These are phyloP conservation scores for Myotis brandtii DNA, from an alignment of 2,113 vertebrate species.

Conservation along the genomic window DNA sequence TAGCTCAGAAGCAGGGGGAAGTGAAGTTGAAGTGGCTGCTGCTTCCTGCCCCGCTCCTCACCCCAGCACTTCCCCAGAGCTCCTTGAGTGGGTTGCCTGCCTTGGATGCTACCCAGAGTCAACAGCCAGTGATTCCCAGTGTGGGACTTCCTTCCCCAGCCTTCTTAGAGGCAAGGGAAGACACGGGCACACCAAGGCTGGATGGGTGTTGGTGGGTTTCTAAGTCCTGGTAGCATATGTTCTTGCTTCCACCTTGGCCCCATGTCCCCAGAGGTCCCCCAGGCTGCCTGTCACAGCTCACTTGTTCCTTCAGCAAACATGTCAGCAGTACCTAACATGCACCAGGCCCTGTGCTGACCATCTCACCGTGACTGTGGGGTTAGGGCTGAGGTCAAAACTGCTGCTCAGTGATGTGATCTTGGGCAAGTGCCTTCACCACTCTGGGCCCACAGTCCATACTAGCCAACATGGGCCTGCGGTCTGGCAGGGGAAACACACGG, in stretches of 20 bases:
- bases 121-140: background rate
- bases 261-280: background rate
- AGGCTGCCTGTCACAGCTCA: background rate
- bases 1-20: background rate
- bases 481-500: background rate
- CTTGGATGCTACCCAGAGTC: constrained; percentile 42
- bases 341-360: background rate
- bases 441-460: no score
- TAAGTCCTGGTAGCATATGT: background rate
- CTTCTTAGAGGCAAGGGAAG: background rate
- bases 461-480: rapidly evolving
- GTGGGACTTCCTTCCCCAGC: background rate
- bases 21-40: background rate
- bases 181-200: background rate
- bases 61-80: background rate
- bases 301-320: background rate
- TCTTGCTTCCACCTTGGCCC: background rate
- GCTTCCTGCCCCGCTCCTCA: background rate
- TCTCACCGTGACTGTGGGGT: background rate
- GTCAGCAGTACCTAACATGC: background rate
- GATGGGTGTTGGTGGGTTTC: background rate
- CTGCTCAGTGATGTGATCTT: background rate
- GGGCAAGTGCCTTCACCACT: background rate
- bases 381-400: background rate
- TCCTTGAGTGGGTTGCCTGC: background rate